Evolutionary conservation across 1,140 invertebrate species (phyloP).

Genomic region (Diabrotica virgifera): DNA sequence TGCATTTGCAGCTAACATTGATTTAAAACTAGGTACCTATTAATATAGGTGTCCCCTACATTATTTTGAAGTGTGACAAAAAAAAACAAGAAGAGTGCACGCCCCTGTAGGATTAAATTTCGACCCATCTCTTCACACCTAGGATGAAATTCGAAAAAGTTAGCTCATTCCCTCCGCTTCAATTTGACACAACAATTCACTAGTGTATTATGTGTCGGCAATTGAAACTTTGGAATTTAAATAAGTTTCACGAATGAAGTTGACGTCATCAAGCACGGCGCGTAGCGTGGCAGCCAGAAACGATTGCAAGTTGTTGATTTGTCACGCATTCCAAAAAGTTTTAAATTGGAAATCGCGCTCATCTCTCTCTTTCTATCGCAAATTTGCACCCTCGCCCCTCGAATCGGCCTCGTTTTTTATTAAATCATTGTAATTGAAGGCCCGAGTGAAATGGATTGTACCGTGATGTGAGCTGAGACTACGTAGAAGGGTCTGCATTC

Average conservation of each 20-base stretch:
- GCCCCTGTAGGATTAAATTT: too few species aligned
- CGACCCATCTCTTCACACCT: too few species aligned
- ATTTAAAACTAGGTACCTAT: too few species aligned
- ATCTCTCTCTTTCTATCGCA: neutral
- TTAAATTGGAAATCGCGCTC: conserved; percentile 36
- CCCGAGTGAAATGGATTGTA: conserved; percentile 1
- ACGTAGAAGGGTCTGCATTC: too few species aligned
- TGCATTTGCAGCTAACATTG: too few species aligned
- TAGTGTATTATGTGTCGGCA: conserved; percentile 23
- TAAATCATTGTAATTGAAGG: conserved; percentile 35
- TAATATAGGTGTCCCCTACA: too few species aligned
- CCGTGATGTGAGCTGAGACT: too few species aligned
- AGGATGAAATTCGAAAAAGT: too few species aligned
- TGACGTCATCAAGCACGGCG: conserved; percentile 26
- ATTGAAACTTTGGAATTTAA: conserved; percentile 35
- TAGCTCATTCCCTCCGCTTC: neutral
- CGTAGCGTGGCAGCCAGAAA: conserved; percentile 26
- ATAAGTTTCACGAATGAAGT: conserved; percentile 32
- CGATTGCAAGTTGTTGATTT: conserved; percentile 39
- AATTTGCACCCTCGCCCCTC: conserved; percentile 12
- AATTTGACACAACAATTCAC: conserved; percentile 18
- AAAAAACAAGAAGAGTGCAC: too few species aligned
- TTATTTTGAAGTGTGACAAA: too few species aligned
- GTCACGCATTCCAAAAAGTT: conserved; percentile 38
- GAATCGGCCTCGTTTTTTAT: conserved; percentile 37